Evolutionary conservation across 1,140 invertebrate species (phyloP).

Genomic region (Heliconius nattereri): DNA sequence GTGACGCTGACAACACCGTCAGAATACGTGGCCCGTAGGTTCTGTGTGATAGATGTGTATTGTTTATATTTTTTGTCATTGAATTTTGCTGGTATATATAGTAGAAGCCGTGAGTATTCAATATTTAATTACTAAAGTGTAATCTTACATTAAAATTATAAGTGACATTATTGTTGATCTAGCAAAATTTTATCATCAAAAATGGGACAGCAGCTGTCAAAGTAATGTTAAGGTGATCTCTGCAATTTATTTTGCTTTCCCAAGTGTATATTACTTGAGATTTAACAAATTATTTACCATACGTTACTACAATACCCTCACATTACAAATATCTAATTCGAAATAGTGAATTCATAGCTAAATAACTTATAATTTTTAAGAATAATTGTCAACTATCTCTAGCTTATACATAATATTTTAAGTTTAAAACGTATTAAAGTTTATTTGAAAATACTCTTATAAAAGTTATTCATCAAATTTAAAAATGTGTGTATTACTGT

Average conservation of each 20-base stretch:
- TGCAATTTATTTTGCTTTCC: slow-evolving; percentile 10
- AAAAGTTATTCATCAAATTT: not conserved
- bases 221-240: slow-evolving; percentile 25
- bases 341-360: not conserved
- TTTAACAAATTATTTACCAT: not conserved
- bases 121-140: slow-evolving; percentile 25
- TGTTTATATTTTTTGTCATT: slow-evolving; percentile 78
- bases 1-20: slow-evolving; percentile 68
- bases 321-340: not conserved
- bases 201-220: slow-evolving; percentile 45
- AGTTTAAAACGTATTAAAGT: not conserved
- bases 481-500: not conserved
- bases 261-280: not conserved
- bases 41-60: slow-evolving; percentile 64
- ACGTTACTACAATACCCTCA: not conserved
- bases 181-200: slow-evolving; percentile 26
- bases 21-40: slow-evolving; percentile 76
- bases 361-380: not conserved
- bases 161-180: slow-evolving; percentile 29
- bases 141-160: slow-evolving; percentile 2
- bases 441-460: not conserved
- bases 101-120: slow-evolving; percentile 63
- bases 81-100: slow-evolving; percentile 59
- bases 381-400: not conserved
- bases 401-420: not conserved